Base-by-base conservation (phyloP, 2,797 vertebrate genomes). In the Chrosomus eos region DNA sequence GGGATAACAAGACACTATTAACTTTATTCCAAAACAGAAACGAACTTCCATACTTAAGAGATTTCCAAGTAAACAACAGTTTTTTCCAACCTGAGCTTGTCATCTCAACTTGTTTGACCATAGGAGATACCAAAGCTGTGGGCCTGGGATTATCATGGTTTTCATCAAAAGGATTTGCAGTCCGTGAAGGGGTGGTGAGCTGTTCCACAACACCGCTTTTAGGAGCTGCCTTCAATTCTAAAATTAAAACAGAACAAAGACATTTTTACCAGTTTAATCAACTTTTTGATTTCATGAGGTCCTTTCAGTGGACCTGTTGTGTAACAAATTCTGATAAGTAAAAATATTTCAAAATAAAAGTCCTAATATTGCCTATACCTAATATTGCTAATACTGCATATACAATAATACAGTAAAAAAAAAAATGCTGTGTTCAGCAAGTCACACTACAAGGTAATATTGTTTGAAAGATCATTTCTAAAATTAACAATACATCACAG, bases 131-230 rank as follows among this genome's bases (percentile, higher is more conserved):
- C 0, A 89, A 19, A 4, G 89, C 89, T 67, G 40, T 87, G 0
- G 92, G 90, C 48, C 91, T 68, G 81, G 85, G 80, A 4, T 38
- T 0, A 16, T 4, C 21, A 1, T 80, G 58, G 2, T 33, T n/a
- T 13, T 81, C 87, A 38, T 55, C 36, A 1, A 85, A 87, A 33
- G 68, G 67, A 1, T 77, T 80, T 3, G 83, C 14, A 1, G 7
- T 38, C 80, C 90, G 89, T 3, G 7, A 1, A 28, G 94, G 93
- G 1, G 93, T 94, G 45, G 53, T 10, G 0, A 92, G 91, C 23
- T 79, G 64, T 33, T 68, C 74, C 45, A 84, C 10, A 26, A 23
- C 40, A 10, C 86, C 48, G 10, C 31, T 80, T 26, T 28, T 38
- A 16, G 36, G 89, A 8, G 10, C 36, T 0, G 70, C 84, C 58